Base-by-base conservation (phyloP, 1,140 invertebrate species). In the Heterodera carotae region DNA sequence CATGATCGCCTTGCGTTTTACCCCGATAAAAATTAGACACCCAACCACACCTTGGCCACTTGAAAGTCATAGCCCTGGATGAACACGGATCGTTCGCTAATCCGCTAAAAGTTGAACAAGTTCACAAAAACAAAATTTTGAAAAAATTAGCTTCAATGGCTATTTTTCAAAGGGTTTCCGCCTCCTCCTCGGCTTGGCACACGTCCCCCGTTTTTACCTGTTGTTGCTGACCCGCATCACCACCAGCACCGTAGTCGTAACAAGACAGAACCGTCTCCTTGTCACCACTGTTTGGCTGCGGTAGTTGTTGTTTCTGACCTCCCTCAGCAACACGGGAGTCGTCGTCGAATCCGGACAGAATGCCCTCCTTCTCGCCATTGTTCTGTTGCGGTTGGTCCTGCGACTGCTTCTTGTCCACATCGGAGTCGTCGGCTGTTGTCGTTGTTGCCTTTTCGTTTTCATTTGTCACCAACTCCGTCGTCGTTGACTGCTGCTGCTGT, bases 21-120 rank as follows among this genome's bases (percentile, higher is more conserved):
- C n/a, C n/a, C 33, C 29, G 0, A 69, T 12, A 8, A 69, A 69
- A 12, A 43, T 6, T 12, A 43, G 39, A 43, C 39, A 43, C 39
- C 5, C 22, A n/a, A 71, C 18, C 69, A 53, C 48, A 71, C 69
- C 69, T 59, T 48, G 33, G 69, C 43, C 59, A 74, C 72, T 74
- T 74, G 72, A 34, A 74, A 74, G 72, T 74, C 72, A 25, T 74
- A 74, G 59, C 72, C 72, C 39, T 43, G 36, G 64, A 74, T 74
- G 56, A 74, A 74, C 29, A 74, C 72, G n/a, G 62, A 31, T n/a
- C 62, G 62, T 62, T 22, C 59, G 56, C 29, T 74, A 56, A n/a
- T n/a, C n/a, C n/a, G n/a, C n/a, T n/a, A n/a, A n/a, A n/a, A n/a
- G n/a, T n/a, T n/a, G n/a, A n/a, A n/a, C n/a, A n/a, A n/a, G n/a